Conservation (phyloP, 1,140 invertebrate species). For the Sitodiplosis mosellana region DNA sequence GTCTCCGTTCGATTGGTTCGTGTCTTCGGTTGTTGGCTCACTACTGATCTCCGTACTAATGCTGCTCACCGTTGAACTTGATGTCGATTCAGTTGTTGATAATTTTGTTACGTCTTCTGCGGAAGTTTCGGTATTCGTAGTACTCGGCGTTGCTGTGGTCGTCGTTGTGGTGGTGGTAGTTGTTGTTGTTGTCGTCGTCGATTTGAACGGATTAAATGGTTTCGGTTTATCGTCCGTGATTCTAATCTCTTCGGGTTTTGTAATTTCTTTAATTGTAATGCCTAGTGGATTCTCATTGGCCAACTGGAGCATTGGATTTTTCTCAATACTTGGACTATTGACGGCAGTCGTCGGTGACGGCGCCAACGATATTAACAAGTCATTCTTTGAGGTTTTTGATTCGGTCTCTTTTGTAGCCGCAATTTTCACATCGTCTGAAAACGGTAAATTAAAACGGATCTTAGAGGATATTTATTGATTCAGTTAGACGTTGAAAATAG, state of each 20-base stretch:
- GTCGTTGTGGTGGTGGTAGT: neutral
- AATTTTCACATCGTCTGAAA: neutral
- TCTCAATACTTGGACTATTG: neutral
- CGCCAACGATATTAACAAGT: neutral
- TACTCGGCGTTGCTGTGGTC: too few species aligned
- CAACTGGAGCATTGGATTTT: neutral
- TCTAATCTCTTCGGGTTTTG: constrained; percentile 22
- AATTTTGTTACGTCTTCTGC: constrained; percentile 6
- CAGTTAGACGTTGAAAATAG: too few species aligned
- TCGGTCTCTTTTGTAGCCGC: neutral
- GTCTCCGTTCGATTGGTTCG: constrained; percentile 5
- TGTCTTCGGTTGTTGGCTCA: constrained; percentile 12
- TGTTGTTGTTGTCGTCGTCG: constrained; percentile 6
- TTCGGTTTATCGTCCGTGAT: constrained; percentile 20
- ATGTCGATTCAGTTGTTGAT: neutral
- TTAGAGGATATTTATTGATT: too few species aligned
- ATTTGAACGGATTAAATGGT: constrained; percentile 11
- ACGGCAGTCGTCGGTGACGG: neutral
- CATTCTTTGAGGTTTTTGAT: neutral
- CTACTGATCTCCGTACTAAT: constrained; percentile 15
- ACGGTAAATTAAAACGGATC: neutral
- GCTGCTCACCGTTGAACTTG: constrained; percentile 2
- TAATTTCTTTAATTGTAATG: constrained; percentile 25
- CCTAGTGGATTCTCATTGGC: constrained; percentile 8
- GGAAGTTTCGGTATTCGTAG: too few species aligned